These are phyloP conservation scores for Euschistus heros DNA, from an alignment of 1,140 invertebrate genomes.

Conservation along the genomic window DNA sequence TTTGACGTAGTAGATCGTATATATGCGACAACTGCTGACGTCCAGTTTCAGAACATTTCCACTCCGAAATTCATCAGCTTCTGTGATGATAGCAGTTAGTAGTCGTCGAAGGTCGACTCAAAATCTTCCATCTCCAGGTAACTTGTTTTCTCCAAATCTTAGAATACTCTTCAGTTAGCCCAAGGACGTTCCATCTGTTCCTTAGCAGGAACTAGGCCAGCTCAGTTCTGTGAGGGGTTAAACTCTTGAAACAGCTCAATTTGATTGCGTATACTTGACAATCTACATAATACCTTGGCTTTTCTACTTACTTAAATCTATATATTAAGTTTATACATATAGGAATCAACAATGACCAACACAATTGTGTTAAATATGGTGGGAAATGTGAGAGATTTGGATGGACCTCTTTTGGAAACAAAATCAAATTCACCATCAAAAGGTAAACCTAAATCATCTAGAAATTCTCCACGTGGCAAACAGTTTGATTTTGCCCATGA, in stretches of 20 bases:
- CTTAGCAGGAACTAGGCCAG: neutral
- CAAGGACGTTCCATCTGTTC: constrained; percentile 8
- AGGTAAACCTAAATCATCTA: neutral
- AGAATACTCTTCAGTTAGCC: constrained; percentile 1
- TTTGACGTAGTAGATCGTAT: constrained; percentile 15
- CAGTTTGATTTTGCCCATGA: neutral
- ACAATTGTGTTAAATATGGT: neutral
- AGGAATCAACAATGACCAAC: constrained; percentile 6
- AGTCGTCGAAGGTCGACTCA: neutral
- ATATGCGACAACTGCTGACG: neutral
- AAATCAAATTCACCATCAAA: constrained; percentile 4
- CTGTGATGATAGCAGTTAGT: neutral
- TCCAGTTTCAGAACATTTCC: neutral
- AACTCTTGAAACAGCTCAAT: neutral
- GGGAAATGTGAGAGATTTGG: neutral
- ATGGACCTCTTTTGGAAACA: neutral
- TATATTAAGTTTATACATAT: neutral
- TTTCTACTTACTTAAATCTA: neutral
- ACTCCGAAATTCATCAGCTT: neutral
- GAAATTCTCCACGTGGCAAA: neutral
- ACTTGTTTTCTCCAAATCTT: neutral
- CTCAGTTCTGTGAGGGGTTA: neutral
- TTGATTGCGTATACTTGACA: neutral
- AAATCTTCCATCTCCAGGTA: neutral
- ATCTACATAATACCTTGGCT: constrained; percentile 1